phyloP scores from a whole-genome alignment of 2,888 invertebrate species.

The Argyresthia albistria region DNA sequence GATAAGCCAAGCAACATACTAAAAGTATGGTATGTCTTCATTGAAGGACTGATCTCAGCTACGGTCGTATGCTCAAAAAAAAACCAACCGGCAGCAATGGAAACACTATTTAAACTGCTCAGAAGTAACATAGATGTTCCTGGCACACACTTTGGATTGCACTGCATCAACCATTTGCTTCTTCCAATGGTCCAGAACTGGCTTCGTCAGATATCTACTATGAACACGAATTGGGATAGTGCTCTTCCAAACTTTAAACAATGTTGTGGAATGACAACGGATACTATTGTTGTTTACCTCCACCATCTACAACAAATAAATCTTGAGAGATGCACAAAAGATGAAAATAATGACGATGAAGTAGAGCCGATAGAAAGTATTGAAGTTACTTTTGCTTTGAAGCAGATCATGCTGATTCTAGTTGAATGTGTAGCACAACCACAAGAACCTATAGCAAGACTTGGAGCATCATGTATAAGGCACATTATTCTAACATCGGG shows the following conservation, averaged over 20 bases:
- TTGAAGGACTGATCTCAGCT: constrained; percentile 89
- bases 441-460: constrained; percentile 89
- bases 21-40: constrained; percentile 90
- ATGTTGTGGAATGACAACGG: constrained; percentile 93
- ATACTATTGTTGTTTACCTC: constrained; percentile 89
- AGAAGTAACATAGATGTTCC: constrained; percentile 84
- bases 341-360: constrained; percentile 47
- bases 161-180: constrained; percentile 92
- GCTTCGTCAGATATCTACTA: constrained; percentile 83
- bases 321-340: constrained; percentile 42
- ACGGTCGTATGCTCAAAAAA: constrained; percentile 90
- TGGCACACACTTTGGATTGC: constrained; percentile 90
- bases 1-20: constrained; percentile 88
- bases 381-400: constrained; percentile 82
- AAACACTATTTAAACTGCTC: constrained; percentile 88
- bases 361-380: constrained; percentile 70
- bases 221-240: constrained; percentile 80
- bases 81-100: constrained; percentile 88
- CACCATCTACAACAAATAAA: constrained; percentile 79
- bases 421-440: constrained; percentile 94
- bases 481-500: constrained; percentile 89
- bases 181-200: constrained; percentile 95
- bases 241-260: constrained; percentile 94
- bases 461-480: constrained; percentile 93
- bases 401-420: constrained; percentile 87